Evolutionary conservation across 2,888 invertebrate genomes (phyloP), one percentile per base, ranked within the genome.

Genomic region (Sarcophaga rosellei): DNA sequence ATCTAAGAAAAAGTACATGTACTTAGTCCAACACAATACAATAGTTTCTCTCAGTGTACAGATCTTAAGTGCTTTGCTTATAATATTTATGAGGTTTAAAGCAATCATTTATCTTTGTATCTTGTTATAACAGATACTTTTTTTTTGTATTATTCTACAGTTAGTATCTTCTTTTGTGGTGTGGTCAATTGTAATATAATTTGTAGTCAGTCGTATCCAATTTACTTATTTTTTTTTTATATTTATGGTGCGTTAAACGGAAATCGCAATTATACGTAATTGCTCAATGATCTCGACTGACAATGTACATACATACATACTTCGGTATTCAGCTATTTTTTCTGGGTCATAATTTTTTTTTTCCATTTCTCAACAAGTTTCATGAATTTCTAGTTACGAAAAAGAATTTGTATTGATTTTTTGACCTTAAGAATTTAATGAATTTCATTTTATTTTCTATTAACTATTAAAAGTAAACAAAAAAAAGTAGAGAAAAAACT

Each of bases 261-360:
- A 79, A 70, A 84, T 75, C 59, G 63, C 47, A 79, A 84, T 84
- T 84, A 82, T 59, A 69, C 20, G n/a, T 75, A 79, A 79, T 79
- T 84, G 74, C 12, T 62, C 53, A 79, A 79, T 75, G 78, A 74
- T 84, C 57, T 70, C 53, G 53, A 53, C 53, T 15, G 15, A 5
- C 53, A 53, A 20, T 53, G 53, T 70, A n/a, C n/a, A n/a, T 77
- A 69, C 25, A 20, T 25, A 53, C 17, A 17, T 35, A 5, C 17
- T 68, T 68, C 5, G 8, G 10, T 44, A 17, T 44, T 65, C 23
- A 59, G 57, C 25, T 70, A 8, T 59, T 59, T 25, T 70, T 70
- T 78, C 69, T 78, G 63, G 73, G 77, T 70, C 74, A 59, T 20
- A 45, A 59, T 69, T 78, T 74, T 66, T 20, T 62, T 12, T 4